These are phyloP conservation scores for Todiramphus saurophagus DNA, from an alignment of 2,113 vertebrate genomes.

Conservation along the genomic window DNA sequence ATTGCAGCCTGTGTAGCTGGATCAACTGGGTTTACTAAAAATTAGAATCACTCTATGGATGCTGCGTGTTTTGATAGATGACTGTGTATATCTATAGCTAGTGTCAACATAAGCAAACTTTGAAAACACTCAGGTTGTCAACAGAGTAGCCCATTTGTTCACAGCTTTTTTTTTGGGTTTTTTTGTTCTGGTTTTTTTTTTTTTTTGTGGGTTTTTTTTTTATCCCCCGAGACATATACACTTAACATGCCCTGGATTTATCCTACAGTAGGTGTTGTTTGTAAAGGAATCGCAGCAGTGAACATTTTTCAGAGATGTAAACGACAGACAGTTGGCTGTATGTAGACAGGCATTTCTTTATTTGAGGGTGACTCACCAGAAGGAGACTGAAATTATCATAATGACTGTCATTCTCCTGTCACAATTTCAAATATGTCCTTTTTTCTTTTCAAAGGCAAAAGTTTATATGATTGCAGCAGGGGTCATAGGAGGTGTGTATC, in stretches of 20 bases:
- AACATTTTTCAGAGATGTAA: not conserved
- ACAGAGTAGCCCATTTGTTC: not conserved
- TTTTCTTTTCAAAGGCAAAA: conserved; percentile 77
- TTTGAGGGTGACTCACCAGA: conserved; percentile 1
- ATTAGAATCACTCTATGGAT: not conserved
- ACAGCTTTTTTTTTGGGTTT: not conserved
- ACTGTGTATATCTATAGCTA: not conserved
- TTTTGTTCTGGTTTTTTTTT: too few relatives aligned
- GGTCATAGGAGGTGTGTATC: conserved; percentile 84
- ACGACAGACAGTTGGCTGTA: not conserved
- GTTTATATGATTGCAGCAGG: conserved; percentile 91
- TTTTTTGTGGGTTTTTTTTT: not conserved
- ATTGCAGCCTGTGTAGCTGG: not conserved
- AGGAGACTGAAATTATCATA: not conserved
- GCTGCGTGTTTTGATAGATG: not conserved
- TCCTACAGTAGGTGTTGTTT: not conserved
- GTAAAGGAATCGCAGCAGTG: not conserved
- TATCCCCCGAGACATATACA: not conserved
- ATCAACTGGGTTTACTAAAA: not conserved
- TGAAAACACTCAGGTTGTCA: not conserved
- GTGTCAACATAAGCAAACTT: not conserved
- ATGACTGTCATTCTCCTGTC: not conserved
- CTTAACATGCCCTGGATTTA: not conserved
- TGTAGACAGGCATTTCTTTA: not conserved
- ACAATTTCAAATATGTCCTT: not conserved